Evolutionary conservation across 2,888 invertebrate genomes (phyloP), one percentile per base, ranked within the genome.

Genomic region (Stenolophus ochropezus): DNA sequence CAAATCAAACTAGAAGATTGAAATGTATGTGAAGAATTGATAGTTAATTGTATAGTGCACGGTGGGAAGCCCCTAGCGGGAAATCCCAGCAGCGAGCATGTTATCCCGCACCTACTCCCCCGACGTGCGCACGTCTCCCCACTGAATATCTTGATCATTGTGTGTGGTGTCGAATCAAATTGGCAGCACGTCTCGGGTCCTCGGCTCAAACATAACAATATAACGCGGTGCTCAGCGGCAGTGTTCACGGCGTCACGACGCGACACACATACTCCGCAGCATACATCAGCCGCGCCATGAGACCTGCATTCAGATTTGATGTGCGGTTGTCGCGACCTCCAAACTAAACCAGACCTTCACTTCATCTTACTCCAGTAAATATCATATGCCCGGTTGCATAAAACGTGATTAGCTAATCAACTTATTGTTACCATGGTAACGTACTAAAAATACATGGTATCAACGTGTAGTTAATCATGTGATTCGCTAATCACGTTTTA

Each of bases 271-370:
- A 61, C 61, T 56, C 56, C 21, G 23, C 61, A 21, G 25, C 25
- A 14, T 61, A 61, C 14, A 61, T 61, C 61, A 61, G 23, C 56
- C 5, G 75, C 16, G 76, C 16, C 18, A 18, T 76, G 76, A 76
- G 56, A 76, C 56, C 33, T 76, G 56, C 76, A 76, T 76, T 51
- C 76, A 76, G 27, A 76, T 76, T 76, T 76, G 76, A 76, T 76
- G 27, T 27, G 76, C 56, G 76, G 76, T 75, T 75, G 21, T 8
- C 20, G 11, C 8, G 33, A 42, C 8, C 33, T n/a, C 33, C 33
- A 42, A 42, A 42, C 33, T 6, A 42, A 42, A 42, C 33, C 11
- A 1, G 33, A 42, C 6, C 11, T 42, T 11, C 33, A 8, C 33
- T 4, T 42, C n/a, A n/a, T n/a, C n/a, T n/a, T n/a, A n/a, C n/a